Evolutionary conservation across 2,888 invertebrate species (phyloP).

Genomic region (Tyria jacobaeae): DNA sequence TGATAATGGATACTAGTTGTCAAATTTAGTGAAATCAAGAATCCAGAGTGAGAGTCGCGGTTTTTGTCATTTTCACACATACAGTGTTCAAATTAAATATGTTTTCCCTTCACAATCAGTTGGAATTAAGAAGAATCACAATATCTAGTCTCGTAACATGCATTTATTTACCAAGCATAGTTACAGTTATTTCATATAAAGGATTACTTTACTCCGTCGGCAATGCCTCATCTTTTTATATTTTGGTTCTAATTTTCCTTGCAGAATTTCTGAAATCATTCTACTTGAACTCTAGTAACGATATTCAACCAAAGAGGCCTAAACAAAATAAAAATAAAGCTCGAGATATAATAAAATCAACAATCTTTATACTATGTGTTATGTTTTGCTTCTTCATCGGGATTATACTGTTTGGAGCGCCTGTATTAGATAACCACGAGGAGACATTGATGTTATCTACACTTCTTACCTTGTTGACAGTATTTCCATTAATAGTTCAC

Average conservation of each 20-base stretch:
- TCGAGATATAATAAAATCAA: slow-evolving; percentile 83
- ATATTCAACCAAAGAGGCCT: slow-evolving; percentile 68
- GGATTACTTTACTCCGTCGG: slow-evolving; percentile 88
- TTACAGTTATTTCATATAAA: slow-evolving; percentile 85
- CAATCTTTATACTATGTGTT: slow-evolving; percentile 76
- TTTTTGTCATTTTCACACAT: background rate
- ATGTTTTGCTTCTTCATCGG: slow-evolving; percentile 85
- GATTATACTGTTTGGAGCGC: slow-evolving; percentile 90
- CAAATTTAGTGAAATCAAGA: too few species aligned
- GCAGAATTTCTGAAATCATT: slow-evolving; percentile 87
- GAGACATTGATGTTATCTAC: slow-evolving; percentile 89
- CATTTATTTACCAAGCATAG: slow-evolving; percentile 87
- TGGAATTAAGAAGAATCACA: slow-evolving; percentile 75
- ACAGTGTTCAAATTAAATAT: slow-evolving; percentile 45
- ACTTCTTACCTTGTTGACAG: slow-evolving; percentile 87
- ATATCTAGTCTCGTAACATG: slow-evolving; percentile 87
- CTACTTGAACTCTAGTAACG: slow-evolving; percentile 69
- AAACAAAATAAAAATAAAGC: slow-evolving; percentile 75
- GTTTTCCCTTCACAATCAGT: slow-evolving; percentile 75
- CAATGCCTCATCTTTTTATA: slow-evolving; percentile 81
- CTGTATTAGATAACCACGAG: slow-evolving; percentile 87
- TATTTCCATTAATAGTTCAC: slow-evolving; percentile 88
- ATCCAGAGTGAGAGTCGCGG: background rate
- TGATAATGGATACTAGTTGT: too few species aligned
- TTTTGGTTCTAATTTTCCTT: slow-evolving; percentile 73